Evolutionary conservation across 2,113 vertebrate species (phyloP), one percentile per base, ranked within the genome.

Genomic region (Hippocampus comes): DNA sequence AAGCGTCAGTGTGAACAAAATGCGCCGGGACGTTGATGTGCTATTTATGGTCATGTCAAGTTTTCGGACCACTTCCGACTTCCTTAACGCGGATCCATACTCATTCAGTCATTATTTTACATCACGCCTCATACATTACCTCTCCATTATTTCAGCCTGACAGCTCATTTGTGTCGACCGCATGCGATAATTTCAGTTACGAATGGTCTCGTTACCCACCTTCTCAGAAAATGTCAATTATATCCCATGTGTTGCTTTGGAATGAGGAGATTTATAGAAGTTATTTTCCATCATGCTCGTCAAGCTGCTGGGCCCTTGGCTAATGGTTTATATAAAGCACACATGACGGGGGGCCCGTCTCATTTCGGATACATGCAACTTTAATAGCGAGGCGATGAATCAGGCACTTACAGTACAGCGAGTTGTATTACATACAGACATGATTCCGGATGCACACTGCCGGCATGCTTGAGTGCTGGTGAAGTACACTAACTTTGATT

Each of bases 381-480:
- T 84, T 87, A 86, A 89, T 88, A 73, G 6, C 69, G 60, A n/a
- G 57, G 71, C 82, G 79, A 89, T 82, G 82, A 83, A 81, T 85
- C 74, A 69, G 70, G 67, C 80, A 82, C 74, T 87, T 78, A 76
- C 41, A 71, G 72, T 74, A 72, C 68, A 81, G 77, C 74, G 74
- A 69, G 79, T 69, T 75, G 79, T 75, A 72, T 82, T 87, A 74
- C 68, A 42, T 82, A 88, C 86, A 78, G 78, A 84, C 78, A 83
- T 86, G 20, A 81, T 82, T 76, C 64, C 69, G 63, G 75, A 80
- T 70, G 75, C 63, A 48, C 63, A 21, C 68, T 21, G 10, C 75
- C 73, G 78, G 76, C 76, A 80, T 79, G 76, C 78, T 76, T 74
- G 80, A 84, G 75, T 70, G 74, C 70, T 65, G 55, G 71, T 70